A percentile compares a stretch with the other conserved stretches of the same genome.
Conservation (phyloP, 2,888 invertebrate genomes). For the Eupithecia subumbrata region DNA sequence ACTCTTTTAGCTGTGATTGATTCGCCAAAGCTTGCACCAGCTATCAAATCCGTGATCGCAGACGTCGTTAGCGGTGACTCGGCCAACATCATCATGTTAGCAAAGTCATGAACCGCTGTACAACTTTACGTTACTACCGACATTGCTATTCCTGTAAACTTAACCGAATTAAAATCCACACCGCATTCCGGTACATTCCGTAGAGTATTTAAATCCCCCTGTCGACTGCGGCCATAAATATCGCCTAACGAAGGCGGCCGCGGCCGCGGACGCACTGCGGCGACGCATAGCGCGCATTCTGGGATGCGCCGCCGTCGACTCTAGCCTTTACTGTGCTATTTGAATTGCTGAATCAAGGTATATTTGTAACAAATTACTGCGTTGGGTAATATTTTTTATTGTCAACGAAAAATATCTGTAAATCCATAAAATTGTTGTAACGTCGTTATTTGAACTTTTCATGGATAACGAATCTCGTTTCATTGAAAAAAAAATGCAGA, state of each 20-base stretch:
- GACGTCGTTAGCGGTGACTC: not conserved
- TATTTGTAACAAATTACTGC: not conserved
- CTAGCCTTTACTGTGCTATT: not conserved
- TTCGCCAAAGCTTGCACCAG: not conserved
- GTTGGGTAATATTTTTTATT: not conserved
- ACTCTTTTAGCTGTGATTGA: too few species aligned
- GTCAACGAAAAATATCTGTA: not conserved
- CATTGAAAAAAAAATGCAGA: not conserved
- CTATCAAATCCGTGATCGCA: not conserved
- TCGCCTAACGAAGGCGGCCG: slow-evolving; percentile 28
- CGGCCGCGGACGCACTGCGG: slow-evolving; percentile 36
- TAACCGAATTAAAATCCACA: slow-evolving; percentile 6
- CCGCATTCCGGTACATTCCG: slow-evolving; percentile 9
- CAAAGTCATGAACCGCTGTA: not conserved
- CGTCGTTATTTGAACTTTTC: not conserved
- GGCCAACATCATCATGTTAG: not conserved
- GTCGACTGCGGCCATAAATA: slow-evolving; percentile 31
- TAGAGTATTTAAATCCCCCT: slow-evolving; percentile 34
- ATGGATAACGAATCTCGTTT: not conserved
- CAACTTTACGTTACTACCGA: not conserved
- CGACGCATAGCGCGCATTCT: slow-evolving; percentile 39
- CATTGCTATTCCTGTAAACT: not conserved
- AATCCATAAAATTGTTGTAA: not conserved
- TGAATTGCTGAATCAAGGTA: not conserved
- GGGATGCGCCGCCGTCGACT: not conserved